Evolutionary conservation across 2,113 vertebrate species (phyloP).

Genomic region (Pao palembangensis): DNA sequence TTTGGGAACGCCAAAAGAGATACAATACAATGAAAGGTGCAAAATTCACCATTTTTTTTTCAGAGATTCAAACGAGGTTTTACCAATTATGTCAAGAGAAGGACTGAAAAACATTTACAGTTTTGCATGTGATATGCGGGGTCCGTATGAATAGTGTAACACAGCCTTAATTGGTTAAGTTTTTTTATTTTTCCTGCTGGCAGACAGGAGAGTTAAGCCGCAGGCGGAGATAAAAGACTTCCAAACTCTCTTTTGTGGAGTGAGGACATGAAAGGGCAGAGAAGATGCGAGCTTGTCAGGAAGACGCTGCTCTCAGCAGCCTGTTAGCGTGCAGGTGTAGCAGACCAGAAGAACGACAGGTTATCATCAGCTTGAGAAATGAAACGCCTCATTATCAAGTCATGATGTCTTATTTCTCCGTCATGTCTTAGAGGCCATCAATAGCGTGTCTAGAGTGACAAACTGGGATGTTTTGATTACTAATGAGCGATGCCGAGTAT

Average conservation of each 20-base stretch:
- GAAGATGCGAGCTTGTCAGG: slow-evolving; percentile 72
- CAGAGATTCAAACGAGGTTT: slow-evolving; percentile 13
- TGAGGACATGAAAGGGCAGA: slow-evolving; percentile 71
- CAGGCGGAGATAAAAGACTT: slow-evolving; percentile 71
- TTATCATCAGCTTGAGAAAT: slow-evolving; percentile 68
- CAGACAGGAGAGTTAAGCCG: slow-evolving; percentile 63
- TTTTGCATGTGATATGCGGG: slow-evolving; percentile 42
- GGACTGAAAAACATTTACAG: slow-evolving; percentile 48
- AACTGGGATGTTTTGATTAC: slow-evolving; percentile 31
- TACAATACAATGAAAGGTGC: slow-evolving; percentile 21
- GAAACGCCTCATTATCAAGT: slow-evolving; percentile 59
- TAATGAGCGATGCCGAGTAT: slow-evolving; percentile 30
- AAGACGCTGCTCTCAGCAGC: slow-evolving; percentile 53
- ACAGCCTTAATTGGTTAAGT: slow-evolving; percentile 65
- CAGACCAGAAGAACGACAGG: slow-evolving; percentile 65
- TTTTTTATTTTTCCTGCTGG: slow-evolving; percentile 39
- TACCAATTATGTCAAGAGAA: slow-evolving; percentile 51
- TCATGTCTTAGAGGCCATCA: slow-evolving; percentile 35
- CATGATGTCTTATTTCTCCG: slow-evolving; percentile 59
- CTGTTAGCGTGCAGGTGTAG: slow-evolving; percentile 64
- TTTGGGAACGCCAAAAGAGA: slow-evolving; percentile 3
- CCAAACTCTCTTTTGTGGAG: slow-evolving; percentile 70
- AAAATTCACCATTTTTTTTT: slow-evolving; percentile 12
- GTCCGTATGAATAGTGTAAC: slow-evolving; percentile 55
- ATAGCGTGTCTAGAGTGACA: slow-evolving; percentile 42